Evolutionary conservation across 2,888 invertebrate species (phyloP).

Genomic region (Amaurobius ferox): DNA sequence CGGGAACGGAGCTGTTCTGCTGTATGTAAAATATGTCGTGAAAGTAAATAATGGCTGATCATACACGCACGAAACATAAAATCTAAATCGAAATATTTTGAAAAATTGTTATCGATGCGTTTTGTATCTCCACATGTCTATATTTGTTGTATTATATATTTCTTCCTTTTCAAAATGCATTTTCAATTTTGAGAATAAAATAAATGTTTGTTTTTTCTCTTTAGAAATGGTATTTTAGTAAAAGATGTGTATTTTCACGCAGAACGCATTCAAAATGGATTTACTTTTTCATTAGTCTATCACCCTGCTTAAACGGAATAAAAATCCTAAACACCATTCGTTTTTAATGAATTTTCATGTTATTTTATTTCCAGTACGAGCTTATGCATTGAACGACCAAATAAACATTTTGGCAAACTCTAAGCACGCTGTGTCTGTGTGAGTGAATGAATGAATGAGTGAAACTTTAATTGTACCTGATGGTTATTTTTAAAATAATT

Average conservation of each 20-base stretch:
- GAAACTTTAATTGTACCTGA: too few species aligned
- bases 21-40: neutral
- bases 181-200: neutral
- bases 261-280: neutral
- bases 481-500: too few species aligned
- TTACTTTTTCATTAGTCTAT: neutral
- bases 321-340: too few species aligned
- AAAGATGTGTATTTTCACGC: neutral
- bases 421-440: too few species aligned
- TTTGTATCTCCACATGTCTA: neutral
- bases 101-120: slow-evolving; percentile 3
- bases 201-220: neutral
- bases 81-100: neutral
- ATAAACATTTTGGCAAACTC: too few species aligned
- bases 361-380: too few species aligned
- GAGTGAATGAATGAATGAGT: too few species aligned
- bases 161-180: neutral
- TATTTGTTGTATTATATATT: neutral
- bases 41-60: slow-evolving; percentile 2
- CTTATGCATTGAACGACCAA: too few species aligned
- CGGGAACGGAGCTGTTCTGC: too few species aligned
- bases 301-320: too few species aligned
- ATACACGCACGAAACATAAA: neutral
- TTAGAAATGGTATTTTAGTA: neutral
- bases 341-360: too few species aligned